phyloP scores from a whole-genome alignment of 2,113 vertebrate species.

The Pseudorasbora parva region DNA sequence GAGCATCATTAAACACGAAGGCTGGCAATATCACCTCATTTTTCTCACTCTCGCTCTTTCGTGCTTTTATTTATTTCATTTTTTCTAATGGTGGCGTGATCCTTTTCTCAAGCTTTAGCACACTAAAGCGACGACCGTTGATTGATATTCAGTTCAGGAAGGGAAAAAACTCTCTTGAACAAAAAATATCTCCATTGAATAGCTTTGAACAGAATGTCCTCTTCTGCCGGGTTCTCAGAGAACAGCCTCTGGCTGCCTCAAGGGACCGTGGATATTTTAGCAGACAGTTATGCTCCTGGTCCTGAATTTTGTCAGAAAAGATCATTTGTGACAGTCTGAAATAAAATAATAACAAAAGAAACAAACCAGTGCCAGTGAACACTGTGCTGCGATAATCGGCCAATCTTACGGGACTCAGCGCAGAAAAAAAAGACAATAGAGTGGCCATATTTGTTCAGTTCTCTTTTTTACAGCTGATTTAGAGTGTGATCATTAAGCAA shows the following conservation, averaged over 20 bases:
- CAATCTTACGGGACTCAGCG: background rate
- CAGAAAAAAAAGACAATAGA: constrained; percentile 1
- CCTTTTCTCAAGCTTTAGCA: constrained; percentile 58
- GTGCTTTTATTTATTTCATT: constrained; percentile 33
- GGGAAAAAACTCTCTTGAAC: constrained; percentile 65
- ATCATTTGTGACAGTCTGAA: constrained; percentile 29
- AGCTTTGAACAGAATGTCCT: constrained; percentile 66
- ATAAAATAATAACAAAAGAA: background rate
- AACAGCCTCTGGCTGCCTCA: constrained; percentile 55
- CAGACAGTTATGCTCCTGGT: constrained; percentile 29
- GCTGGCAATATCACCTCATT: constrained; percentile 62
- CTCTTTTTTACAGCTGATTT: background rate
- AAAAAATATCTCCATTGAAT: constrained; percentile 76
- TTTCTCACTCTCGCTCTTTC: constrained; percentile 21
- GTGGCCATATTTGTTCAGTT: constrained; percentile 3
- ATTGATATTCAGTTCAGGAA: constrained; percentile 73
- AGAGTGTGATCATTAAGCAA: background rate
- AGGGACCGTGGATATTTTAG: constrained; percentile 46
- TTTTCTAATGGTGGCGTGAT: constrained; percentile 21
- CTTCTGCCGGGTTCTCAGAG: constrained; percentile 60
- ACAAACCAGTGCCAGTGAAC: background rate
- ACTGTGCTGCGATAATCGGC: background rate
- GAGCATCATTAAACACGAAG: constrained; percentile 82
- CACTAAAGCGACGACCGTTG: constrained; percentile 65
- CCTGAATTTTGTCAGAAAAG: constrained; percentile 6